Percentiles rank a stretch among this genome's conserved stretches.
phyloP scores from a whole-genome alignment of 2,797 vertebrate genomes.

The Danio jaintianensis region DNA sequence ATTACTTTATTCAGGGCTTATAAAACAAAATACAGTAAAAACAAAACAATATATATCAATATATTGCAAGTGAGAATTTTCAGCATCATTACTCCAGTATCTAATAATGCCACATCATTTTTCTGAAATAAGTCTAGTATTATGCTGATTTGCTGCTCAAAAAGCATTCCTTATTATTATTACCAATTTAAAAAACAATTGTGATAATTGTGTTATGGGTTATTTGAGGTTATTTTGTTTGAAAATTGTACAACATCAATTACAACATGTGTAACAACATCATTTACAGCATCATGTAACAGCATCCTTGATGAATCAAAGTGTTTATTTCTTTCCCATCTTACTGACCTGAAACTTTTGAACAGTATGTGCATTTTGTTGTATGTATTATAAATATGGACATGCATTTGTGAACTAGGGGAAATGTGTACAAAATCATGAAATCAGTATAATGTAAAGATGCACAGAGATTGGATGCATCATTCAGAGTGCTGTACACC shows the following conservation, averaged over 20 bases:
- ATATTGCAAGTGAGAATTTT: background rate
- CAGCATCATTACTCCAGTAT: background rate
- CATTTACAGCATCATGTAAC: background rate
- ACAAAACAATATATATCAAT: no score
- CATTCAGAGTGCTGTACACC: no score
- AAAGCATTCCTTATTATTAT: background rate
- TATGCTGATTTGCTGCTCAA: background rate
- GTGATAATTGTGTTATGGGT: background rate
- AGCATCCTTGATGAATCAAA: background rate
- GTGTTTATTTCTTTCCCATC: background rate
- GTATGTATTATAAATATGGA: background rate
- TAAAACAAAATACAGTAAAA: constrained; percentile 2
- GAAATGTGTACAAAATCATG: no score
- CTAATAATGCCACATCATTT: background rate
- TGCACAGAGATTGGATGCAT: no score
- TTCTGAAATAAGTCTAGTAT: background rate
- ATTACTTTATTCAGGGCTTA: no score
- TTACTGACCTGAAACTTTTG: background rate
- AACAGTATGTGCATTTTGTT: background rate
- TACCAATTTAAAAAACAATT: background rate
- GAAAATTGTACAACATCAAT: background rate
- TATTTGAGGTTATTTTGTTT: no score
- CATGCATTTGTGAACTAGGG: background rate
- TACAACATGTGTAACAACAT: background rate
- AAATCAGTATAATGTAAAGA: no score